Conservation (phyloP, 2,888 invertebrate genomes). For the Melanotus villosus region DNA sequence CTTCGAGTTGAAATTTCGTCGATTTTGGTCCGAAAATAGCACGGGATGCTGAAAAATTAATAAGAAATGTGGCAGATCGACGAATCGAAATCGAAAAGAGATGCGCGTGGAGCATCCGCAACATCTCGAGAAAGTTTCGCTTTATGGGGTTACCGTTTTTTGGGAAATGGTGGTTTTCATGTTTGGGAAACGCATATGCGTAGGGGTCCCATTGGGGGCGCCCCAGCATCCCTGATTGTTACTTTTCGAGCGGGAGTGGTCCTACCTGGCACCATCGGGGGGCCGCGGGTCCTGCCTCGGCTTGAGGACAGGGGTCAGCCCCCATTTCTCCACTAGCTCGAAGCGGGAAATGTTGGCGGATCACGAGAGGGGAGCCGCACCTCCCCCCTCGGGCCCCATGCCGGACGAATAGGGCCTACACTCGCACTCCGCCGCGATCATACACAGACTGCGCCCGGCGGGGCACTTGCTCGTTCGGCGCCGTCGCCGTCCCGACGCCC, state of each 20-base stretch:
- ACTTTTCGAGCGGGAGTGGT: slow-evolving; percentile 58
- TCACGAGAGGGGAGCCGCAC: slow-evolving; percentile 75
- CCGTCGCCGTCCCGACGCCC: slow-evolving; percentile 61
- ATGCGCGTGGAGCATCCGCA: slow-evolving; percentile 22
- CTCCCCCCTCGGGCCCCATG: slow-evolving; percentile 77
- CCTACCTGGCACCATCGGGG: slow-evolving; percentile 84
- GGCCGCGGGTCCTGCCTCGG: slow-evolving; percentile 94
- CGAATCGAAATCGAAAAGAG: slow-evolving; percentile 22
- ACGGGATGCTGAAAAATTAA: slow-evolving; percentile 24
- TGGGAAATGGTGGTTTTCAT: slow-evolving; percentile 4
- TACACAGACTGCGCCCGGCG: slow-evolving; percentile 67
- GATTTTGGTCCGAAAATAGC: slow-evolving; percentile 5
- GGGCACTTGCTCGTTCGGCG: slow-evolving; percentile 61
- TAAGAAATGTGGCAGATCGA: slow-evolving; percentile 17
- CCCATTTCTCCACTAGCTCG: slow-evolving; percentile 98
- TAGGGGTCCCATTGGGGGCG: slow-evolving; percentile 19
- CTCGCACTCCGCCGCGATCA: slow-evolving; percentile 67
- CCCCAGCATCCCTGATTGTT: slow-evolving; percentile 45
- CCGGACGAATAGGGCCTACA: slow-evolving; percentile 69
- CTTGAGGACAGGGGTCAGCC: slow-evolving; percentile 97
- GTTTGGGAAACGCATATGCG: slow-evolving; percentile 16
- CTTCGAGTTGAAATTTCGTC: slow-evolving; percentile 1
- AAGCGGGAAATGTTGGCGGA: slow-evolving; percentile 96
- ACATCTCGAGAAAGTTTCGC: slow-evolving; percentile 44
- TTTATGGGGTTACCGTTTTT: slow-evolving; percentile 22